These are phyloP conservation scores for Eupristina koningsbergeri DNA, from an alignment of 1,140 invertebrate species.

Conservation along the genomic window DNA sequence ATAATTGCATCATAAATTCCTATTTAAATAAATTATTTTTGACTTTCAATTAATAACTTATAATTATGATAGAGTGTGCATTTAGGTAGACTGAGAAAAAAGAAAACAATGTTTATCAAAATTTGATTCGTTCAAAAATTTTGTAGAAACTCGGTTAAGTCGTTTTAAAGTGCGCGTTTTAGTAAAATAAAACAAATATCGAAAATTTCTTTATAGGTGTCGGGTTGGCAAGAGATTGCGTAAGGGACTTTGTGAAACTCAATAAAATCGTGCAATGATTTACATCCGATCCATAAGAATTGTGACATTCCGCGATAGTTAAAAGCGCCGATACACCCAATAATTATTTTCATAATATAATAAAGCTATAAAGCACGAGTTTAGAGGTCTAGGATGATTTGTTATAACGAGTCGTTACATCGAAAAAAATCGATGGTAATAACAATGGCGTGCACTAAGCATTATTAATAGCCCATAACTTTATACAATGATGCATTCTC, in stretches of 20 bases:
- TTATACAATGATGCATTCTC: slow-evolving; percentile 28
- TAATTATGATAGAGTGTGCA: neutral
- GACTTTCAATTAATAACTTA: neutral
- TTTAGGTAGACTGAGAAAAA: neutral
- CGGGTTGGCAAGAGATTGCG: neutral
- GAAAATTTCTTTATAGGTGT: neutral
- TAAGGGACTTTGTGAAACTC: neutral
- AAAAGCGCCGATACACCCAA: neutral
- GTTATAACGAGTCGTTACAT: slow-evolving; percentile 23
- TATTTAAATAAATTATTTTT: neutral
- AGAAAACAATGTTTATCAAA: neutral
- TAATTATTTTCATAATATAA: slow-evolving; percentile 39
- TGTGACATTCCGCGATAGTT: neutral
- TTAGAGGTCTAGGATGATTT: slow-evolving; percentile 18
- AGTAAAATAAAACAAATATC: neutral
- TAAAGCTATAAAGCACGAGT: slow-evolving; percentile 33
- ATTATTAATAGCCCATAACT: slow-evolving; percentile 41
- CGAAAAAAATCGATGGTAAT: neutral
- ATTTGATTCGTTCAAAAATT: neutral
- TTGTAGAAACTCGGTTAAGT: neutral
- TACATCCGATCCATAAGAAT: slow-evolving; percentile 2
- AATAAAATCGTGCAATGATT: slow-evolving; percentile 8
- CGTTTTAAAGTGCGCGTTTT: neutral
- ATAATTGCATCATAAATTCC: neutral
- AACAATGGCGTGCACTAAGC: slow-evolving; percentile 1